A percentile compares a stretch with the other conserved stretches of the same genome.
These are phyloP conservation scores for Regulus satrapa DNA, from an alignment of 2,113 vertebrate species.

Conservation along the genomic window DNA sequence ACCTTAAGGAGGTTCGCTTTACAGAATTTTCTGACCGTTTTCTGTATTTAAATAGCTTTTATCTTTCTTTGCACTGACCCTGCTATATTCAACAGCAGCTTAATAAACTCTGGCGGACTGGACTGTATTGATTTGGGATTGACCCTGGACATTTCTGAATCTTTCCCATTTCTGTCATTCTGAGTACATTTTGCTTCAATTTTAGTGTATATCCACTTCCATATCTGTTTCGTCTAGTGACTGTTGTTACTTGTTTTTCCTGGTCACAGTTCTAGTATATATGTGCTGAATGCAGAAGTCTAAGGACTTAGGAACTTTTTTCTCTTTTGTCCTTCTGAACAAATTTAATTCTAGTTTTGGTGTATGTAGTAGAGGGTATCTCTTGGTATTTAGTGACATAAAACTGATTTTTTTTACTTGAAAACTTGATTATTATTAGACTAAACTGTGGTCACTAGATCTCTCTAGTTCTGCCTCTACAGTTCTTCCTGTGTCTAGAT, in stretches of 20 bases:
- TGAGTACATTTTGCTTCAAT: not conserved
- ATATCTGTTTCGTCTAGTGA: not conserved
- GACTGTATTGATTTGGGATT: not conserved
- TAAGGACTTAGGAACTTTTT: not conserved
- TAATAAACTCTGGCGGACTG: not conserved
- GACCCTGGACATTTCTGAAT: not conserved
- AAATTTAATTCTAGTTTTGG: not conserved
- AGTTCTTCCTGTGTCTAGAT: not conserved
- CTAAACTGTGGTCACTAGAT: not conserved
- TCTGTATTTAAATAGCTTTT: not conserved
- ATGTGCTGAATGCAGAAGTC: not conserved
- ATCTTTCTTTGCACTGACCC: not conserved
- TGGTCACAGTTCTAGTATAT: not conserved
- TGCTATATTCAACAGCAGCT: not conserved
- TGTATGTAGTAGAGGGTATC: not conserved
- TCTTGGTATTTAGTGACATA: not conserved
- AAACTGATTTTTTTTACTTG: not conserved
- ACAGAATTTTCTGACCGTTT: not conserved
- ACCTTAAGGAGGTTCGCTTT: not conserved
- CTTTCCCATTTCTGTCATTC: not conserved
- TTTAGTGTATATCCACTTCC: not conserved
- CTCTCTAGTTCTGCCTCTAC: not conserved
- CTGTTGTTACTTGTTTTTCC: rapidly evolving
- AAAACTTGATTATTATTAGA: not conserved
- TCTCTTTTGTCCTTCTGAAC: not conserved